A percentile compares a stretch with the other conserved stretches of the same genome.
Conservation (phyloP, 2,113 vertebrate genomes). For the Lethenteron camtschaticum region DNA sequence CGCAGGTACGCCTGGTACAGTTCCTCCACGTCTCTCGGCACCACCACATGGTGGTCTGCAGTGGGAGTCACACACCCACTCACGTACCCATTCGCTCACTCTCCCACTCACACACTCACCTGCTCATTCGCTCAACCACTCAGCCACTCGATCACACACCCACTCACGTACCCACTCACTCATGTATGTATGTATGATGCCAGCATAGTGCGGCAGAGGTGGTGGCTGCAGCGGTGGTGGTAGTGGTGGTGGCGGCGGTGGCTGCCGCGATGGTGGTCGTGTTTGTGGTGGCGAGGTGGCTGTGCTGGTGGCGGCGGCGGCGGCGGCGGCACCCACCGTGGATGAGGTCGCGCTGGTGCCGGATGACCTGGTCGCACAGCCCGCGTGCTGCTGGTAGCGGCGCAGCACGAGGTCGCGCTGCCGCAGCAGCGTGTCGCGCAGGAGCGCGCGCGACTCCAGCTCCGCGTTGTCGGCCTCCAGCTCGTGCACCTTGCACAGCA, state of each 20-base stretch:
- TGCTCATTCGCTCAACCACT: too few relatives aligned
- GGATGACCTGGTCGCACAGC: slow-evolving; percentile 20
- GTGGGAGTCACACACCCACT: background rate
- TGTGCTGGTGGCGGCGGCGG: background rate
- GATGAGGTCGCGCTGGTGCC: slow-evolving; percentile 19
- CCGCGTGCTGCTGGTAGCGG: slow-evolving; percentile 18
- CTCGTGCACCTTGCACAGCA: slow-evolving; percentile 24
- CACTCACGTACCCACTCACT: too few relatives aligned
- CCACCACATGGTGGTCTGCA: slow-evolving; percentile 16
- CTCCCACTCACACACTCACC: too few relatives aligned
- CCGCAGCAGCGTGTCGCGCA: slow-evolving; percentile 16
- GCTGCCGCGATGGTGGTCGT: too few relatives aligned
- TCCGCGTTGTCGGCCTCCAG: slow-evolving; percentile 24
- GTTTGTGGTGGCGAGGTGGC: too few relatives aligned
- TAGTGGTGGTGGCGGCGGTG: too few relatives aligned
- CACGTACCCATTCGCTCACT: too few relatives aligned
- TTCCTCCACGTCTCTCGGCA: slow-evolving; percentile 13
- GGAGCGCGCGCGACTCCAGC: slow-evolving; percentile 15
- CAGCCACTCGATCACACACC: too few relatives aligned
- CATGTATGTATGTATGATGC: too few relatives aligned
- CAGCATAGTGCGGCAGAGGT: too few relatives aligned
- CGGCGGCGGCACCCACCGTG: slow-evolving; percentile 14
- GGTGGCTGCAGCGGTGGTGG: too few relatives aligned
- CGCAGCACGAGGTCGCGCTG: slow-evolving; percentile 25
- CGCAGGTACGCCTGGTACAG: slow-evolving; percentile 13